Percentiles rank a stretch among this genome's conserved stretches.
phyloP scores from a whole-genome alignment of 2,113 vertebrate species.

The Clarias gariepinus region DNA sequence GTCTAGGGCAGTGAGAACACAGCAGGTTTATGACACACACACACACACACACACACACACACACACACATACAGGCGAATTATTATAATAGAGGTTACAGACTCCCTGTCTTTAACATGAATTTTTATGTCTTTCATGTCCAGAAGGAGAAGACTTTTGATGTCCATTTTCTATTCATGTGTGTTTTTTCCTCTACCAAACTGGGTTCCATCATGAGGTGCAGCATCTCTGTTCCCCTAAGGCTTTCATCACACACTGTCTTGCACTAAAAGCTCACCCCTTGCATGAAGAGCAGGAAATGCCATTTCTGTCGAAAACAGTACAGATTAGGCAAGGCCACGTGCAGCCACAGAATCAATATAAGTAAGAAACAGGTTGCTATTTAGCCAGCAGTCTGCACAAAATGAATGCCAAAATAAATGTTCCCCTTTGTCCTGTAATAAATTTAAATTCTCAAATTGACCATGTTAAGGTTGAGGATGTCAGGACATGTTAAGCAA shows the following conservation, averaged over 20 bases:
- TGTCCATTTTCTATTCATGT: not conserved
- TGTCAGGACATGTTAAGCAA: not conserved
- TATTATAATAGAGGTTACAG: not conserved
- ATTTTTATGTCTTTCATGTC: conserved; percentile 25
- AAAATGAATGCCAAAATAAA: not conserved
- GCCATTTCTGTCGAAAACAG: not conserved
- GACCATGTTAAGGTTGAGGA: not conserved
- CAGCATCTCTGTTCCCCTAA: conserved; percentile 13
- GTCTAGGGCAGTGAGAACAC: not conserved
- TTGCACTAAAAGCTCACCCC: not conserved
- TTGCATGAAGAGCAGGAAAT: not conserved
- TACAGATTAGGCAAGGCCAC: not conserved
- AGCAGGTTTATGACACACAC: not conserved
- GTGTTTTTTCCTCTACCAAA: conserved; percentile 15
- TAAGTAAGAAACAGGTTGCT: not conserved
- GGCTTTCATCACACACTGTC: conserved; percentile 12
- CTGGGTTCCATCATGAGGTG: conserved; percentile 16
- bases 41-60: not conserved
- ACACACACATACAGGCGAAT: not conserved
- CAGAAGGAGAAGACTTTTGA: conserved; percentile 1
- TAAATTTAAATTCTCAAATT: not conserved
- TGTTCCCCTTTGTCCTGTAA: not conserved
- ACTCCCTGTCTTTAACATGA: not conserved
- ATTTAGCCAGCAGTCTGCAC: not conserved
- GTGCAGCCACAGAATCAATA: not conserved